Evolutionary conservation across 2,113 vertebrate genomes (phyloP).

Genomic region (Aix galericulata): DNA sequence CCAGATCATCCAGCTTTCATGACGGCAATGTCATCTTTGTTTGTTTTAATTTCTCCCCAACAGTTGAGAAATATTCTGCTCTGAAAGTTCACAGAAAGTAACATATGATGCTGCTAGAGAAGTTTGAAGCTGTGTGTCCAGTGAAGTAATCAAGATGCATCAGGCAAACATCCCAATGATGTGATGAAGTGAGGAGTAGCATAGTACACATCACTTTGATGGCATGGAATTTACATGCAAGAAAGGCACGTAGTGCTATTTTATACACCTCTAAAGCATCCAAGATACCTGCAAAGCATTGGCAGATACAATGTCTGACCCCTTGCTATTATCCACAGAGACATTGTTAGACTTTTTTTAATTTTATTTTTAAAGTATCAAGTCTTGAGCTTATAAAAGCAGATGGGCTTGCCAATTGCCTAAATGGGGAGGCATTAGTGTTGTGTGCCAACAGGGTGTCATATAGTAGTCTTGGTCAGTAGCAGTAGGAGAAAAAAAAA

Average conservation of each 20-base stretch:
- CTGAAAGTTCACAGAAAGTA: neutral
- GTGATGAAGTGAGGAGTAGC: neutral
- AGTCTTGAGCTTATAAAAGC: neutral
- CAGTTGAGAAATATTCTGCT: neutral
- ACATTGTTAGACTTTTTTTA: neutral
- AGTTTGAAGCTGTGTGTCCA: neutral
- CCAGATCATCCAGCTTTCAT: neutral
- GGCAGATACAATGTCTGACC: neutral
- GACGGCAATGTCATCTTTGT: neutral
- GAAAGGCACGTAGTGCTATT: neutral
- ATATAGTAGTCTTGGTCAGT: accelerated
- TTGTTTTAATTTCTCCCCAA: neutral
- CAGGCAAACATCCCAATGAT: neutral
- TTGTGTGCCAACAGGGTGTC: neutral
- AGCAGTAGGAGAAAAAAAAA: neutral
- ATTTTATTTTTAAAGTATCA: neutral
- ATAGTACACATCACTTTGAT: neutral
- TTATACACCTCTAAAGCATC: neutral
- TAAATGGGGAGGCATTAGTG: neutral
- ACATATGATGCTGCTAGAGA: neutral
- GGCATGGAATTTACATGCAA: neutral
- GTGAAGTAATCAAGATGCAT: neutral
- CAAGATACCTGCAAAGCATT: neutral
- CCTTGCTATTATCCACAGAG: neutral
- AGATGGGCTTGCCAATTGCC: neutral